These are phyloP conservation scores for Esox lucius DNA, from an alignment of 2,797 vertebrate species.

Conservation along the genomic window DNA sequence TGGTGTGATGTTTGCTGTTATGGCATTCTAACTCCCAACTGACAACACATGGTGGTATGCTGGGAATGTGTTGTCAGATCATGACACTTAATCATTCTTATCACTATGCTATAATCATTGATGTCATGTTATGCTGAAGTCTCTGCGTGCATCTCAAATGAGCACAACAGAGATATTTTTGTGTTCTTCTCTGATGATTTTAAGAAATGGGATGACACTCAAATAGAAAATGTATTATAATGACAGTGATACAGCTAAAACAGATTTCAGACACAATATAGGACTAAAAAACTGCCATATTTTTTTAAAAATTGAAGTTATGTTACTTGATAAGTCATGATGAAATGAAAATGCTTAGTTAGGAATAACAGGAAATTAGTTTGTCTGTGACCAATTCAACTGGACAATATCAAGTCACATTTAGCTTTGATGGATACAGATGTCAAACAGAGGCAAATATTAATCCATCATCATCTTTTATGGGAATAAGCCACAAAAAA, in stretches of 20 bases:
- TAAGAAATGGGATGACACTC: neutral
- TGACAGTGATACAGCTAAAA: too few species aligned
- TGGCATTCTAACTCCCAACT: slow-evolving; percentile 11
- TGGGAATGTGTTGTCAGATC: slow-evolving; percentile 18
- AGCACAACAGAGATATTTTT: too few species aligned
- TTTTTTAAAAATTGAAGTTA: too few species aligned
- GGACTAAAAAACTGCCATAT: neutral
- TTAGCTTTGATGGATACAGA: neutral
- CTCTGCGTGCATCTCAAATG: too few species aligned
- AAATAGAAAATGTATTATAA: neutral
- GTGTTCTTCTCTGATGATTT: neutral
- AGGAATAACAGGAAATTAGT: neutral
- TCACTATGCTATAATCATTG: slow-evolving; percentile 8
- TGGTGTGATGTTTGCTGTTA: neutral
- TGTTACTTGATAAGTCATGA: too few species aligned
- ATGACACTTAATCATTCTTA: slow-evolving; percentile 2
- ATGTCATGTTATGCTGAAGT: slow-evolving; percentile 8
- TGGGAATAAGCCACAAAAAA: neutral
- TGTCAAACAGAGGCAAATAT: neutral
- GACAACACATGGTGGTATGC: slow-evolving; percentile 32
- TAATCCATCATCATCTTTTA: too few species aligned
- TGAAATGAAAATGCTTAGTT: neutral
- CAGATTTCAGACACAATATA: neutral
- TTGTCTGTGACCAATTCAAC: neutral
- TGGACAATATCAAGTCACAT: neutral